Evolutionary conservation across 2,797 vertebrate genomes (phyloP).

Genomic region (Typhlichthys subterraneus): DNA sequence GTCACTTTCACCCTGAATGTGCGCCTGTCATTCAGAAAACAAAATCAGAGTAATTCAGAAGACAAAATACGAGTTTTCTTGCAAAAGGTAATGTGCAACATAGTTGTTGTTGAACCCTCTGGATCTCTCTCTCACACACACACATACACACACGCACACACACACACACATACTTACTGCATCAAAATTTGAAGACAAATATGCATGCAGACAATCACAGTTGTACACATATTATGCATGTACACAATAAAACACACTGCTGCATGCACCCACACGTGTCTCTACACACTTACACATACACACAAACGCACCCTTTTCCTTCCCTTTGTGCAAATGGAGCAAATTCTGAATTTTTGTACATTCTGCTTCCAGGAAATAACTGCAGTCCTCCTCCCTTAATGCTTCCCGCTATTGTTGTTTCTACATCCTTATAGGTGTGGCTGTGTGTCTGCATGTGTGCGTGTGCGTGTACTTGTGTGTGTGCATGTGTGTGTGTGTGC

Average conservation of each 20-base stretch:
- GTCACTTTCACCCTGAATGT: too few relatives aligned
- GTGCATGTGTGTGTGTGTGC: neutral
- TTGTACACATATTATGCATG: neutral
- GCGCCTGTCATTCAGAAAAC: too few relatives aligned
- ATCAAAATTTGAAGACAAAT: neutral
- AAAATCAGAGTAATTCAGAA: too few relatives aligned
- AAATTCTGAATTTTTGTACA: constrained; percentile 37
- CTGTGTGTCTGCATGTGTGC: neutral
- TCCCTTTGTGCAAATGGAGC: constrained; percentile 49
- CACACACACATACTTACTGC: too few relatives aligned
- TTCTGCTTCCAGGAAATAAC: constrained; percentile 59
- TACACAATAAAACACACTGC: neutral
- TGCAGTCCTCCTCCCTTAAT: constrained; percentile 64
- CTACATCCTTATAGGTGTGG: constrained; percentile 49
- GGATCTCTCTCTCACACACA: too few relatives aligned
- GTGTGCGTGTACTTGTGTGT: constrained; percentile 1
- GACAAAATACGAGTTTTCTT: too few relatives aligned
- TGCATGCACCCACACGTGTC: neutral
- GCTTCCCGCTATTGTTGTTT: constrained; percentile 67
- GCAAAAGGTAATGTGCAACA: too few relatives aligned
- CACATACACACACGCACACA: too few relatives aligned
- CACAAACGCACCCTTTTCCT: constrained; percentile 48
- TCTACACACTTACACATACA: constrained; percentile 3
- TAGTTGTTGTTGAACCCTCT: too few relatives aligned
- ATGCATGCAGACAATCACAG: neutral